Evolutionary conservation across 2,888 invertebrate genomes (phyloP), one percentile per base, ranked within the genome.

Genomic region (Tipula unca): DNA sequence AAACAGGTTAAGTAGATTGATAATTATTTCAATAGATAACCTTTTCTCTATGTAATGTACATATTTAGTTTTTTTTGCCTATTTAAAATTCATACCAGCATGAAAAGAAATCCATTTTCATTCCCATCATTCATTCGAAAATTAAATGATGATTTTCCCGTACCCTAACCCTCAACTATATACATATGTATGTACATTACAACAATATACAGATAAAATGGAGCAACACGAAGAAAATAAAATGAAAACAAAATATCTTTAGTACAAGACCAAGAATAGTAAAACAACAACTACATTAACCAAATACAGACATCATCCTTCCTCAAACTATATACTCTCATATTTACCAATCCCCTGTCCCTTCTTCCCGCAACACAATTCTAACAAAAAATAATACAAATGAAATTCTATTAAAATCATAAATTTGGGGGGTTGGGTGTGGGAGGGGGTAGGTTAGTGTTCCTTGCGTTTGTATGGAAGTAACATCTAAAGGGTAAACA

Each of bases 81-180:
- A 69, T 69, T 69, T 69, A 69, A 69, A 69, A 69, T 69, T 69
- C 69, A 25, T 69, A 69, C 69, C 69, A 69, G 69, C 69, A 69
- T 69, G 20, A 69, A 69, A 54, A 54, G 48, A 54, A 69, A 69
- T 69, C 10, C 69, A 69, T 69, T 69, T 69, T 69, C 25, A 69
- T 69, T 69, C 25, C 25, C 69, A 69, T 69, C 69, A 69, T 69
- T 69, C 69, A 69, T 69, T 69, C 8, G 25, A 69, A 69, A 69
- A 69, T 69, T 69, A 25, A 69, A 69, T 69, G 69, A 69, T 69
- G 69, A 69, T 69, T 25, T 69, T 69, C 69, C 25, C 69, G 25
- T 3, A 69, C 69, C 13, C 25, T 10, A 69, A 69, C 10, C 20
- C 69, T 69, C 20, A 69, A 54, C 17, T 54, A 54, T 5, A 4